A percentile compares a stretch with the other conserved stretches of the same genome.
phyloP scores from a whole-genome alignment of 2,888 invertebrate species.

The Machimus atricapillus region DNA sequence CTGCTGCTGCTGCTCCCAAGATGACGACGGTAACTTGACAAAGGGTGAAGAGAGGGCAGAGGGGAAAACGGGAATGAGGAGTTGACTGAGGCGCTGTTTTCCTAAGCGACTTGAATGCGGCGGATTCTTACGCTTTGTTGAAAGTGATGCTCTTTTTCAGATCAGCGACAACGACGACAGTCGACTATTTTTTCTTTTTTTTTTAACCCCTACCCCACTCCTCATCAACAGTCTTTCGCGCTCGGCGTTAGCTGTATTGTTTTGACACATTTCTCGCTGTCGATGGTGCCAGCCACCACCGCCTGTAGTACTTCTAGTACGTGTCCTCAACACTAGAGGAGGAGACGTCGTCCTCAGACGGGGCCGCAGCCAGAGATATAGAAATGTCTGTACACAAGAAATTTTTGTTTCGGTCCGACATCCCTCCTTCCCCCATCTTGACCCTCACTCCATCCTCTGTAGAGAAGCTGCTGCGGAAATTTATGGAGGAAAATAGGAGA shows the following conservation, averaged over 20 bases:
- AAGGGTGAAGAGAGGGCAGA: not conserved
- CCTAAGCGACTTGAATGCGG: not conserved
- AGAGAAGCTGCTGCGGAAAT: constrained; percentile 28
- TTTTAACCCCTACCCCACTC: not conserved
- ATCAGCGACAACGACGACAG: not conserved
- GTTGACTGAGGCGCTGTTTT: not conserved
- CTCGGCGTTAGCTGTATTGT: not conserved
- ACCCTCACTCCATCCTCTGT: not conserved
- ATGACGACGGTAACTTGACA: not conserved
- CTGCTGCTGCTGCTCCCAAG: not conserved
- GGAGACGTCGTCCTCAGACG: not conserved
- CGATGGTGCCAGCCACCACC: not conserved
- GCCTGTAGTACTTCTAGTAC: not conserved
- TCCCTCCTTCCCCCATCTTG: not conserved
- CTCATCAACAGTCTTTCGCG: not conserved
- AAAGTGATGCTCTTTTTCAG: constrained; percentile 33
- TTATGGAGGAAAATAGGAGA: constrained; percentile 30
- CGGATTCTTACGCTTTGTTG: constrained; percentile 3
- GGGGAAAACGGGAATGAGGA: not conserved
- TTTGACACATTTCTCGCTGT: constrained; percentile 26
- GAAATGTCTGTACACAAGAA: constrained; percentile 12
- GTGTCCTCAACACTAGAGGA: constrained; percentile 26
- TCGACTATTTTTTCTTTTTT: not conserved
- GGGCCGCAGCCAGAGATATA: not conserved
- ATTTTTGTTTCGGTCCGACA: not conserved